These are phyloP conservation scores for Apis mellifera DNA, from an alignment of 1,140 invertebrate species.

Conservation along the genomic window Amel_HAv3.1 CM009941.2:12761001-12761500, in stretches of 20 bases:
- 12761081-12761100: not conserved
- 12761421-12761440: constrained; percentile 19
- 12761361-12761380: constrained; percentile 45
- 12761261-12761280: constrained; percentile 27
- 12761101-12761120: too few relatives aligned
- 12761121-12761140: not conserved
- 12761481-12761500: not conserved
- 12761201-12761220: constrained; percentile 9
- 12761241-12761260: constrained; percentile 21
- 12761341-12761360: constrained; percentile 53
- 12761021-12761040: not conserved
- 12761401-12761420: not conserved
- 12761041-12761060: not conserved
- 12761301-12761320: constrained; percentile 29
- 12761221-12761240: constrained; percentile 11
- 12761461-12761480: not conserved
- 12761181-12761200: not conserved
- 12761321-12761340: constrained; percentile 43
- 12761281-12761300: constrained; percentile 18
- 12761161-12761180: not conserved
- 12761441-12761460: not conserved
- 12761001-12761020: not conserved
- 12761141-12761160: not conserved
- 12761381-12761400: constrained; percentile 29
- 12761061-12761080: not conserved